Base-by-base conservation (phyloP, 2,113 vertebrate genomes). In the Glaucomys volans region DNA sequence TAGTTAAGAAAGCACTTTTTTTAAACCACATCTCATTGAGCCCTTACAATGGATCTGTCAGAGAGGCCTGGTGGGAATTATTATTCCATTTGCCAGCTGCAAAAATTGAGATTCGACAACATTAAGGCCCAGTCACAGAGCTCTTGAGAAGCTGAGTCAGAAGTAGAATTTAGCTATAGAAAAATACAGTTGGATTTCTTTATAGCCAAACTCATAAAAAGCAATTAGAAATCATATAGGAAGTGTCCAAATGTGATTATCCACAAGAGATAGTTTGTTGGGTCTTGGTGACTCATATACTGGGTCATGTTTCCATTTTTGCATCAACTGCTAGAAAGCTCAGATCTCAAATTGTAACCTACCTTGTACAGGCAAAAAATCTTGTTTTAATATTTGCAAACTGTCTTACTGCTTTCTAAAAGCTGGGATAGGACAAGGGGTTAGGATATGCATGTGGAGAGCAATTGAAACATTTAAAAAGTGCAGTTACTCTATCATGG, bases 51-150 rank as follows among this genome's bases (percentile, higher is more conserved):
- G 47, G 54, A n/a, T 66, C 18, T 89, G 83, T 80, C 59, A 17
- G 57, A 75, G 79, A 80, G 24, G 30, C 26, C n/a, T 93, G 50
- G 40, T 35, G 81, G 87, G 72, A 88, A 95, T 52, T 77, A 79
- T 69, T 62, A 42, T 57, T 22, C 80, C 47, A 17, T 79, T 59
- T 82, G 1, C 47, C 52, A 30, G 44, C 40, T 86, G 57, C n/a
- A 76, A 83, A 93, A 74, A 40, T 16, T 62, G 69, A 90, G 44
- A 62, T 50, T 57, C 79, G 12, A 91, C 77, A 13, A 89, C 4
- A 20, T 37, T 50, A 85, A 62, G 44, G 24, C 26, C n/a, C 30
- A n/a, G 47, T 47, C 75, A n/a, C 74, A 86, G n/a, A 79, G 26
- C 54, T 69, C 69, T 30, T 40, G 54, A 69, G 42, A 71, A 57